A percentile compares a stretch with the other conserved stretches of the same genome.
Conservation (phyloP, 1,140 invertebrate species). For the Solenopsis fugax region DNA sequence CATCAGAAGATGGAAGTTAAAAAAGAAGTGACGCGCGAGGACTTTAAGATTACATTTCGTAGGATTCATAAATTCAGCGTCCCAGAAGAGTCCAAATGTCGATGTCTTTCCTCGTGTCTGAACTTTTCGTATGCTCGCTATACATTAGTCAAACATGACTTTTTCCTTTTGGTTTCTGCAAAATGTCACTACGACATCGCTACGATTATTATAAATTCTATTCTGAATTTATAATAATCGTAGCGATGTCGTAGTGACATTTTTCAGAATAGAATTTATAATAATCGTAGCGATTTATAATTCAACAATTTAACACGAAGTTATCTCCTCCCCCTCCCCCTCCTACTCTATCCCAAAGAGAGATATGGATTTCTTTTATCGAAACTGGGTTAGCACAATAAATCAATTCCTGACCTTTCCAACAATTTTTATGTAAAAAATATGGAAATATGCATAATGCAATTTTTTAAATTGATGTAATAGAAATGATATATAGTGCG, state of each 20-base stretch:
- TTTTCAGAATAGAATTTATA: too few species aligned
- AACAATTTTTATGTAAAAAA: neutral
- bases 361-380: neutral
- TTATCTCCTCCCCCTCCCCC: neutral
- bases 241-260: too few species aligned
- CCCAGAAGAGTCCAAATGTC: constrained; percentile 20
- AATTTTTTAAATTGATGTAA: neutral
- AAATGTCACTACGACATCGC: neutral
- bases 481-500: neutral
- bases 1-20: constrained; percentile 52
- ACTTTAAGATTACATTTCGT: constrained; percentile 46
- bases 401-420: neutral
- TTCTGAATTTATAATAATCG: constrained; percentile 5
- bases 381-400: constrained; percentile 1
- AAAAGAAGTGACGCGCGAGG: constrained; percentile 43
- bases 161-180: neutral
- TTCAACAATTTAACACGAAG: neutral
- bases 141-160: constrained; percentile 20
- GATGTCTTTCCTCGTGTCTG: neutral
- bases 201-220: too few species aligned
- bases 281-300: constrained; percentile 17
- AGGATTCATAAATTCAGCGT: constrained; percentile 47
- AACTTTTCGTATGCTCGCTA: constrained; percentile 1
- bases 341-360: neutral
- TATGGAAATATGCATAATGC: neutral